Percentiles rank a stretch among this genome's conserved stretches.
These are phyloP conservation scores for Congeria kusceri DNA, from an alignment of 2,888 invertebrate species.

Conservation along the genomic window DNA sequence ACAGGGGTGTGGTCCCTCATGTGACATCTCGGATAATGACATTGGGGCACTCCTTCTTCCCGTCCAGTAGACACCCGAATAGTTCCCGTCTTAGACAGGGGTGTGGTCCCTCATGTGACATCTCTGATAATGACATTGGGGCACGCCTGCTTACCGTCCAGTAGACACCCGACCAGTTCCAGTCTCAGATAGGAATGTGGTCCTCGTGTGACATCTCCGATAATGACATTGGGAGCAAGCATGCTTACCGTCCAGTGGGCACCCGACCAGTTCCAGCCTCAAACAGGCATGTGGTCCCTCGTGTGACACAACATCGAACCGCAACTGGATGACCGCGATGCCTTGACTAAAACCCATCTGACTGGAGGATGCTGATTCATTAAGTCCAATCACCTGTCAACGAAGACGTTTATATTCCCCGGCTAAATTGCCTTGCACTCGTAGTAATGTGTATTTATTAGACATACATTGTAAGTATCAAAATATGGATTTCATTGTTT, in stretches of 20 bases:
- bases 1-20: constrained; percentile 27
- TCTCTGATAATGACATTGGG: too few relatives aligned
- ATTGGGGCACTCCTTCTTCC: too few relatives aligned
- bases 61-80: constrained; percentile 38
- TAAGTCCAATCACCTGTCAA: not conserved
- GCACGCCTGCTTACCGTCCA: too few relatives aligned
- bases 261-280: constrained; percentile 48
- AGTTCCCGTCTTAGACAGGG: constrained; percentile 50
- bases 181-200: constrained; percentile 44
- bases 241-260: constrained; percentile 31
- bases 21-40: too few relatives aligned
- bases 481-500: not conserved
- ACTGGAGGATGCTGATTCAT: not conserved
- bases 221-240: too few relatives aligned
- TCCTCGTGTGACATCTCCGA: too few relatives aligned
- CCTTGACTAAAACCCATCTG: constrained; percentile 12
- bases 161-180: constrained; percentile 44
- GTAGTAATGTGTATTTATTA: too few relatives aligned
- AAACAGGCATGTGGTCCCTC: constrained; percentile 36
- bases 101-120: constrained; percentile 13
- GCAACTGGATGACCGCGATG: constrained; percentile 35
- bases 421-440: too few relatives aligned
- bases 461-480: not conserved
- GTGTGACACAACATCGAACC: constrained; percentile 25
- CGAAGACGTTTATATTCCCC: too few relatives aligned